A percentile compares a stretch with the other conserved stretches of the same genome.
Conservation (phyloP, 2,888 invertebrate genomes). For the Rhagonycha fulva region DNA sequence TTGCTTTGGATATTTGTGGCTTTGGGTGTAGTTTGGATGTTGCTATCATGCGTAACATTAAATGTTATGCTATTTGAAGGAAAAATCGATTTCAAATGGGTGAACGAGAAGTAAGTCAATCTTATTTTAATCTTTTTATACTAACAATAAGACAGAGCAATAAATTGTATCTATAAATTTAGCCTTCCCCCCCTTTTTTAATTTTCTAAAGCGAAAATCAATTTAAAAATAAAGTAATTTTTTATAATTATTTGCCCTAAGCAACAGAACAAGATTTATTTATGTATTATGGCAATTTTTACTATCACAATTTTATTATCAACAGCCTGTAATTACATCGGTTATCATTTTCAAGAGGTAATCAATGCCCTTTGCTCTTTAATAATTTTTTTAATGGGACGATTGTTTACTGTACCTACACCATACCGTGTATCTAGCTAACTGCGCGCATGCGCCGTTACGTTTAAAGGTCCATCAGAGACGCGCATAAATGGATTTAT, state of each 20-base stretch:
- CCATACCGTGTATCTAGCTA: too few relatives aligned
- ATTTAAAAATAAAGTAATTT: too few relatives aligned
- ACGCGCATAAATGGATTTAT: too few relatives aligned
- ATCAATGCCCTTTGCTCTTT: neutral
- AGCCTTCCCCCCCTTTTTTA: too few relatives aligned
- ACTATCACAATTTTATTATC: neutral
- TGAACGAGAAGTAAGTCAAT: slow-evolving; percentile 59
- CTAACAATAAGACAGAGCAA: too few relatives aligned
- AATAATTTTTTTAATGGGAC: neutral
- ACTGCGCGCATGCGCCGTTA: too few relatives aligned
- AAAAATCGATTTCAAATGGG: slow-evolving; percentile 67
- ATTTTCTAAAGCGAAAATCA: too few relatives aligned
- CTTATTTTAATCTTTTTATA: neutral
- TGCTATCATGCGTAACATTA: slow-evolving; percentile 67
- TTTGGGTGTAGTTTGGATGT: slow-evolving; percentile 71
- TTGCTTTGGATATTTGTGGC: slow-evolving; percentile 75
- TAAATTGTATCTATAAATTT: too few relatives aligned
- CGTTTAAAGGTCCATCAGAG: too few relatives aligned
- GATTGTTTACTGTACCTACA: neutral
- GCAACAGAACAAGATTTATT: neutral
- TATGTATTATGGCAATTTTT: neutral
- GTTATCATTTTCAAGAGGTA: neutral
- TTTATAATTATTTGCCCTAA: neutral
- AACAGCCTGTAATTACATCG: neutral
- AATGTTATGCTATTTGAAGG: slow-evolving; percentile 68